Percentiles rank a stretch among this genome's conserved stretches.
These are phyloP conservation scores for Cinara cedri DNA, from an alignment of 2,888 invertebrate genomes.

Conservation along the genomic window DNA sequence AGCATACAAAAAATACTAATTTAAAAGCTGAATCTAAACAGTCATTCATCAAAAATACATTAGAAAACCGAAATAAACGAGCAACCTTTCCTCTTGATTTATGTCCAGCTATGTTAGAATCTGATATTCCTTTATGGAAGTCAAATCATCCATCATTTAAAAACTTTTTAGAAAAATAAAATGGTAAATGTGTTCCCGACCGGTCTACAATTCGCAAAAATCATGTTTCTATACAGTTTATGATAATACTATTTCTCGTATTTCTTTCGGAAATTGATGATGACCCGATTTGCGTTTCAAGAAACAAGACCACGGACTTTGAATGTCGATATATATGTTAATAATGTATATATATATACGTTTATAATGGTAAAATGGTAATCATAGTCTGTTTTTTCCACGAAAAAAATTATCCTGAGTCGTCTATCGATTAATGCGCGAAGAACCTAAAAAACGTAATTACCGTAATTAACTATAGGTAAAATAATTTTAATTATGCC, in stretches of 20 bases:
- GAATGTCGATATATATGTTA: conserved; percentile 1
- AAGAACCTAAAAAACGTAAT: neutral
- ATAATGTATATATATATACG: too few relatives aligned
- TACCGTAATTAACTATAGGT: too few relatives aligned
- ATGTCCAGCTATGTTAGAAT: neutral
- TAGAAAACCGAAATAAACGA: neutral
- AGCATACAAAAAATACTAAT: too few relatives aligned
- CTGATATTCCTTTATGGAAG: neutral
- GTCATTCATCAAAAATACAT: neutral
- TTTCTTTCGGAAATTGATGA: too few relatives aligned
- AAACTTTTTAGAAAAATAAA: neutral
- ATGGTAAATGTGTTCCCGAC: neutral
- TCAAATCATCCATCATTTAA: neutral
- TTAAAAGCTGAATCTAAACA: neutral
- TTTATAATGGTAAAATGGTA: too few relatives aligned
- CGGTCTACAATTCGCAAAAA: neutral
- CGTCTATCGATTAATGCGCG: neutral
- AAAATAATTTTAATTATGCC: neutral
- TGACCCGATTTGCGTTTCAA: neutral
- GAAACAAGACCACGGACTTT: neutral
- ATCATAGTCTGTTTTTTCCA: neutral
- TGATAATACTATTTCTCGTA: neutral
- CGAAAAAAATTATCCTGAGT: neutral
- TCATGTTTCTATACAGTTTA: neutral
- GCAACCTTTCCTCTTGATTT: neutral